A percentile compares a stretch with the other conserved stretches of the same genome.
phyloP scores from a whole-genome alignment of 2,888 invertebrate species.

The Maniola hyperantus region DNA sequence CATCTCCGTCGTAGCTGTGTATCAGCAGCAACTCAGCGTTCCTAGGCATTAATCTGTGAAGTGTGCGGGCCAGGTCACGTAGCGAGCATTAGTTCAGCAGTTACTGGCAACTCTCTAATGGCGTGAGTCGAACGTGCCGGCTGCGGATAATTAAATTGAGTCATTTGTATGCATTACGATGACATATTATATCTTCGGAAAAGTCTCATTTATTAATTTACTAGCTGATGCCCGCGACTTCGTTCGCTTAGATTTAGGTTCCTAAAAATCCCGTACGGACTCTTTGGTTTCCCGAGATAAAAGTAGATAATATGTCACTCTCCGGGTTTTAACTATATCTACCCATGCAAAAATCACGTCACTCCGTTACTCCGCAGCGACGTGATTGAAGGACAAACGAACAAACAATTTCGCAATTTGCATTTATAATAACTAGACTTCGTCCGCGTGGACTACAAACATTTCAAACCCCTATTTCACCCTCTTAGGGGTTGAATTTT shows the following conservation, averaged over 20 bases:
- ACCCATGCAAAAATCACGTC: too few species aligned
- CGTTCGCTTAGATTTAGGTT: neutral
- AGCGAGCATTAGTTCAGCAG: slow-evolving; percentile 54
- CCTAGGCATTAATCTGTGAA: slow-evolving; percentile 37
- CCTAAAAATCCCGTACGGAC: too few species aligned
- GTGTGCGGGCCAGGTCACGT: slow-evolving; percentile 53
- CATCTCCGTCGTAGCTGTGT: neutral
- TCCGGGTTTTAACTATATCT: too few species aligned
- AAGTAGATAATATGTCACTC: too few species aligned
- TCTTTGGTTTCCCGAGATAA: too few species aligned
- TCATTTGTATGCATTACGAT: slow-evolving; percentile 26
- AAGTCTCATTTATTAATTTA: slow-evolving; percentile 10
- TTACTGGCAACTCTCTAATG: slow-evolving; percentile 58
- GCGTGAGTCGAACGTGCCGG: slow-evolving; percentile 55
- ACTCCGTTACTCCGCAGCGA: too few species aligned
- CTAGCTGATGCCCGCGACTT: neutral
- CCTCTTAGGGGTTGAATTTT: too few species aligned
- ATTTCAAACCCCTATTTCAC: too few species aligned
- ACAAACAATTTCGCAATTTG: too few species aligned
- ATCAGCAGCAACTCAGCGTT: slow-evolving; percentile 20
- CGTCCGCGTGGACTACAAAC: too few species aligned
- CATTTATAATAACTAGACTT: too few species aligned
- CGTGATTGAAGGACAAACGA: too few species aligned
- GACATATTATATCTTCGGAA: slow-evolving; percentile 10
- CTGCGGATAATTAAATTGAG: slow-evolving; percentile 41